Evolutionary conservation across 2,113 vertebrate species (phyloP), one percentile per base, ranked within the genome.

Genomic region (Apodemus speciosus): DNA sequence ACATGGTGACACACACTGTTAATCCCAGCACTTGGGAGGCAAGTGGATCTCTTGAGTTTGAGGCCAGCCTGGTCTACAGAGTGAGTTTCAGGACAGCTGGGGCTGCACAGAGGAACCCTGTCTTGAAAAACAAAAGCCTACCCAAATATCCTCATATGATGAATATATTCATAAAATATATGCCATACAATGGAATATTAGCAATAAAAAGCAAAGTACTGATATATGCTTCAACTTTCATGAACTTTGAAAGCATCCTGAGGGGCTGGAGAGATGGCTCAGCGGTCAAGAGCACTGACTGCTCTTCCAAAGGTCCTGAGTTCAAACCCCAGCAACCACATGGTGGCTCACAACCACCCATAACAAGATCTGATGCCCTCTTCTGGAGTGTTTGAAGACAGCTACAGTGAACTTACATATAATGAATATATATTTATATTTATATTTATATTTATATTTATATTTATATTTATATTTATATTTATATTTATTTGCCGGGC

Each of bases 161-260:
- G 62, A 90, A 62, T 79, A 25, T 73, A 91, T 83, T 85, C 38
- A 83, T 90, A 71, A 72, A 72, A 73, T 72, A 60, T 85, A 81
- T 14, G 27, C 11, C 49, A 60, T 85, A 73, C 18, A 72, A 8
- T 72, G n/a, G 60, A 86, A 72, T 88, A 43, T 77, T 69, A 49
- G 13, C 38, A 77, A 1, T 71, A 71, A 79, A 83, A 72, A 71
- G n/a, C 66, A 49, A 89, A 86, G 38, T 80, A 68, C 14, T 62
- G 53, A 56, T 76, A 83, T 0, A 7, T 77, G 25, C 2, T 89
- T 66, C 30, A 83, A 38, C 32, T 90, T 90, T 25, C 9, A 84
- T 88, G 46, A 90, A 72, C 89, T 60, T 90, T 64, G 21, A 87
- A 60, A 94, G 58, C 32, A 21, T 66, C 25, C 23, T 46, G 43